Evolutionary conservation across 2,888 invertebrate species (phyloP).

Genomic region (Diaperis boleti): DNA sequence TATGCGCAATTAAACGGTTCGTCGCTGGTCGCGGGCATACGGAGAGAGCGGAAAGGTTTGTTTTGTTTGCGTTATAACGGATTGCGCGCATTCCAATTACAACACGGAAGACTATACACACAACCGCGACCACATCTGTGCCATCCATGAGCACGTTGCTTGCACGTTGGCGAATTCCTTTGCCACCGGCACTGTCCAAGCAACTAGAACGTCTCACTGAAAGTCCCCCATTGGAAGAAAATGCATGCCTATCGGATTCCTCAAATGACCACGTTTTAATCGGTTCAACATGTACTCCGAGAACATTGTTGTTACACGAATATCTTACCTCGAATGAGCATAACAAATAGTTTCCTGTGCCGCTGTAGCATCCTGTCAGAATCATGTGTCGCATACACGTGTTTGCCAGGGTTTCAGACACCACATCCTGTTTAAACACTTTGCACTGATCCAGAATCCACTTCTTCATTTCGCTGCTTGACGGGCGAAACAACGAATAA

Average conservation of each 20-base stretch:
- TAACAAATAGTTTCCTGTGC: conserved; percentile 60
- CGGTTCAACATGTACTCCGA: not conserved
- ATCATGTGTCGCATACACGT: conserved; percentile 57
- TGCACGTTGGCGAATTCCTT: conserved; percentile 17
- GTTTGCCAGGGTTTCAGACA: conserved; percentile 54
- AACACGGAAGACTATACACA: conserved; percentile 48
- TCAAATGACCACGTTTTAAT: conserved; percentile 5
- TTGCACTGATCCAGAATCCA: conserved; percentile 24
- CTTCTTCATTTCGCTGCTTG: conserved; percentile 11
- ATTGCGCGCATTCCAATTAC: conserved; percentile 59
- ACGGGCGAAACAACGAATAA: no score
- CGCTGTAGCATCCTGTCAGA: conserved; percentile 57
- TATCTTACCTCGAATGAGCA: conserved; percentile 53
- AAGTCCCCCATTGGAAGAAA: not conserved
- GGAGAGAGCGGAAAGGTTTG: conserved; percentile 47
- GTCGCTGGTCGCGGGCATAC: conserved; percentile 31
- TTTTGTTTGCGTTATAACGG: conserved; percentile 60
- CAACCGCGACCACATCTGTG: conserved; percentile 23
- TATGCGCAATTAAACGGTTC: conserved; percentile 56
- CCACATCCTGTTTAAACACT: conserved; percentile 49
- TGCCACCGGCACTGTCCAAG: conserved; percentile 5
- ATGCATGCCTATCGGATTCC: not conserved
- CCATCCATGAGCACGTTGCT: conserved; percentile 15
- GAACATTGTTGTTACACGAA: conserved; percentile 20
- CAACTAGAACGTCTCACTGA: not conserved